Conservation (phyloP, 2,113 vertebrate species). For the Hemichromis elongatus region DNA sequence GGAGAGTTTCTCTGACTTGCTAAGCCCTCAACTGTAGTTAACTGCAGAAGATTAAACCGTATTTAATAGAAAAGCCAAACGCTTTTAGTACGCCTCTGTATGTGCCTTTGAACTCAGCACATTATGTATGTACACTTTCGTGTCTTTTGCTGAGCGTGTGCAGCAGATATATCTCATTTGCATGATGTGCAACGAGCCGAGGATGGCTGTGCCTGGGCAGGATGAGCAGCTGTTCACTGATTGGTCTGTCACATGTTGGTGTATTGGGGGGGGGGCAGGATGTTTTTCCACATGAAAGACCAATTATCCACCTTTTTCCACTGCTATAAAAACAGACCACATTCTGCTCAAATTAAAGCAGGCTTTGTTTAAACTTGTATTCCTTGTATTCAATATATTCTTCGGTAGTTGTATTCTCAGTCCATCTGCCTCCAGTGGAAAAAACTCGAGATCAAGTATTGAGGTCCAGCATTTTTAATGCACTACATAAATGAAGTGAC, state of each 20-base stretch:
- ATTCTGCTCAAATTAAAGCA: neutral
- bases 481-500: neutral
- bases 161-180: conserved; percentile 13
- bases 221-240: conserved; percentile 47
- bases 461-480: neutral
- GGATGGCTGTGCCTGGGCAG: conserved; percentile 18
- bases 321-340: neutral
- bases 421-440: neutral
- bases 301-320: conserved; percentile 2
- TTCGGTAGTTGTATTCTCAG: neutral
- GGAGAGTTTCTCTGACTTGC: neutral
- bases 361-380: neutral
- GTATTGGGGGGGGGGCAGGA: neutral
- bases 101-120: neutral
- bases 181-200: conserved; percentile 23
- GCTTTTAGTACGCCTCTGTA: neutral
- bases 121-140: neutral
- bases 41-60: neutral
- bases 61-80: conserved; percentile 5
- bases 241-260: conserved; percentile 27
- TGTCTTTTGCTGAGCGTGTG: neutral
- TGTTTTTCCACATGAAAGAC: conserved; percentile 33
- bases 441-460: neutral
- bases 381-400: neutral
- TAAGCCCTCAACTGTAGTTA: neutral